These are phyloP conservation scores for Paramuricea clavata DNA, from an alignment of 92 coral and sea anemone genomes.

Conservation along the genomic window DNA sequence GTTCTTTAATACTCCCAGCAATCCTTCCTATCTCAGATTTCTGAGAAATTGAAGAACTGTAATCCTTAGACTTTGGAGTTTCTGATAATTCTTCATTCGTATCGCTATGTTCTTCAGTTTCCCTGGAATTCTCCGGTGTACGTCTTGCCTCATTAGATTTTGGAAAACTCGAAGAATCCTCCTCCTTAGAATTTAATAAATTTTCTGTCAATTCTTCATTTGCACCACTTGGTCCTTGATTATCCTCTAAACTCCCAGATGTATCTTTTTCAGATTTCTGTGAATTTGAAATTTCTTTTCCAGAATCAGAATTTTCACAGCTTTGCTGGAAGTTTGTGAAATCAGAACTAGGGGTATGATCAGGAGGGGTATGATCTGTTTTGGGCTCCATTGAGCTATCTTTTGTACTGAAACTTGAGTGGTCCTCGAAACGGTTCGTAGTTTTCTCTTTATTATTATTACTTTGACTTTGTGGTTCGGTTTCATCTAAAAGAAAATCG, in stretches of 20 bases:
- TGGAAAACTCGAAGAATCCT: not conserved
- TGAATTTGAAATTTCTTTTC: not conserved
- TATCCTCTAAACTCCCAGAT: not conserved
- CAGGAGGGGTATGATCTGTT: not conserved
- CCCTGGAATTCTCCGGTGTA: not conserved
- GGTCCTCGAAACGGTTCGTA: not conserved
- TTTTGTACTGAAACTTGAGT: not conserved
- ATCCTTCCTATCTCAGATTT: not conserved
- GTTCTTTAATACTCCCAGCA: not conserved
- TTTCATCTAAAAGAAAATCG: conserved; percentile 30
- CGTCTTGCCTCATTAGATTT: not conserved
- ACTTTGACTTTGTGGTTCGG: not conserved
- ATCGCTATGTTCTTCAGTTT: not conserved
- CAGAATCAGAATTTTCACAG: not conserved
- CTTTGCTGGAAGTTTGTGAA: not conserved
- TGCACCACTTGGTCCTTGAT: not conserved
- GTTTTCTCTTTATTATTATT: not conserved
- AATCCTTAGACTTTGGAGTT: not conserved
- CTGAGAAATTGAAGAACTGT: not conserved
- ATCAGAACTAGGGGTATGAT: not conserved
- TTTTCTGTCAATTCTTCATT: not conserved
- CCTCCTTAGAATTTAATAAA: not conserved
- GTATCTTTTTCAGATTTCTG: not conserved
- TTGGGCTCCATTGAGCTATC: not conserved
- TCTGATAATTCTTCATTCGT: not conserved